Evolutionary conservation across 2,797 vertebrate genomes (phyloP), one percentile per base, ranked within the genome.

Genomic region (Sebastes taczanowskii): DNA sequence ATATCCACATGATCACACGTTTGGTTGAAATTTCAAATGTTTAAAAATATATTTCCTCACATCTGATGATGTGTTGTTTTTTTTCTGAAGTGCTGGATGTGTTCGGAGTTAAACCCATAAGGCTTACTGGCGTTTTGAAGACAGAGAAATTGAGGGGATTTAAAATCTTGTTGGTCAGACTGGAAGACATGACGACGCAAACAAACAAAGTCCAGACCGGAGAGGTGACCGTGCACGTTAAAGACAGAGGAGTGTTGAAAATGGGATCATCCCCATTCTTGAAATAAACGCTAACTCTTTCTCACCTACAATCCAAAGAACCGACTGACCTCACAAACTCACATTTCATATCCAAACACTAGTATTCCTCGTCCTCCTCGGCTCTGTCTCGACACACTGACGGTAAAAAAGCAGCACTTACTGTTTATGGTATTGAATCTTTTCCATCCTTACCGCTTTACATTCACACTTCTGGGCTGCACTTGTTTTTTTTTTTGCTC

Each of bases 121-220:
- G 91, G 93, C 88, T 89, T 75, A 84, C 66, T 77, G 82, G 87
- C 83, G 4, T 67, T 67, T 78, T 90, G 84, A 87, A 83, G 80
- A 91, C 83, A 49, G 69, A 74, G 34, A 79, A 77, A 71, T 78
- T 27, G 23, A 76, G 83, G 87, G 84, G 77, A 71, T 61, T 84
- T 82, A 27, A 84, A 81, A 79, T 81, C 55, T 82, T 46, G 76
- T 81, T 85, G 82, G 83, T 92, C 83, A 78, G 77, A 89, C 86
- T 90, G 91, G 90, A 92, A 91, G 93, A 94, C 92, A 30, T 86
- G 83, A 92, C 68, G 30, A 87, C 61, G 56, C 80, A 38, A 82
- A 91, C 83, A 73, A 73, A 88, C 68, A 85, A 71, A 85, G 82
- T 85, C 83, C 80, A 80, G 84, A 86, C 74, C 27, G 0, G 73